Percentiles rank a stretch among this genome's conserved stretches.
Conservation (phyloP, 2,888 invertebrate species). For the Minunthozetes semirufus region DNA sequence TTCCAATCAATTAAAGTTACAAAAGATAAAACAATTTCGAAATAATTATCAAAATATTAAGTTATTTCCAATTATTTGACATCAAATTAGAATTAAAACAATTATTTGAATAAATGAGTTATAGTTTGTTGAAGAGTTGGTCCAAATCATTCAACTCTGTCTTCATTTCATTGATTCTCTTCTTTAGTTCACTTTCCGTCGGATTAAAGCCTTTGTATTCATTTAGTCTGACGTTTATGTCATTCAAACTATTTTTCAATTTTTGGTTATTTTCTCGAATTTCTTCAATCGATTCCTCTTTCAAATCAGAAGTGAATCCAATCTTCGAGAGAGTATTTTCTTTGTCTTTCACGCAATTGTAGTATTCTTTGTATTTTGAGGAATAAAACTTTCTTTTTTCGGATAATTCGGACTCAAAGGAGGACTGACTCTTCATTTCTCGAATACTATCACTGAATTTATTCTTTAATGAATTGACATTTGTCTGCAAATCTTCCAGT, state of each 20-base stretch:
- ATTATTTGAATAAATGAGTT: too few relatives aligned
- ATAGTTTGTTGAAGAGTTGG: not conserved
- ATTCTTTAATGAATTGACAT: not conserved
- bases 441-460: not conserved
- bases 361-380: not conserved
- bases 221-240: slow-evolving; percentile 6
- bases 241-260: not conserved
- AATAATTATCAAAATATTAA: too few relatives aligned
- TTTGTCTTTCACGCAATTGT: not conserved
- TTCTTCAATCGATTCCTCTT: not conserved
- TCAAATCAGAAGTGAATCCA: slow-evolving; percentile 11
- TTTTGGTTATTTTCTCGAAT: not conserved
- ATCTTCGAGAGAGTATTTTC: not conserved
- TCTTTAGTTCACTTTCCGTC: not conserved
- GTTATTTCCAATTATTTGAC: not conserved
- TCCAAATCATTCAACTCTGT: not conserved
- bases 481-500: not conserved
- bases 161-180: slow-evolving; percentile 3
- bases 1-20: too few relatives aligned
- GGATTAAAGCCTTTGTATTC: slow-evolving; percentile 5
- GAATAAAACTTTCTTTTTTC: not conserved
- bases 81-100: not conserved
- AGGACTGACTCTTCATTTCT: not conserved
- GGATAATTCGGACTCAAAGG: not conserved
- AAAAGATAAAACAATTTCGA: too few relatives aligned